Conservation (phyloP, 2,888 invertebrate species). For the Clivina fossor region DNA sequence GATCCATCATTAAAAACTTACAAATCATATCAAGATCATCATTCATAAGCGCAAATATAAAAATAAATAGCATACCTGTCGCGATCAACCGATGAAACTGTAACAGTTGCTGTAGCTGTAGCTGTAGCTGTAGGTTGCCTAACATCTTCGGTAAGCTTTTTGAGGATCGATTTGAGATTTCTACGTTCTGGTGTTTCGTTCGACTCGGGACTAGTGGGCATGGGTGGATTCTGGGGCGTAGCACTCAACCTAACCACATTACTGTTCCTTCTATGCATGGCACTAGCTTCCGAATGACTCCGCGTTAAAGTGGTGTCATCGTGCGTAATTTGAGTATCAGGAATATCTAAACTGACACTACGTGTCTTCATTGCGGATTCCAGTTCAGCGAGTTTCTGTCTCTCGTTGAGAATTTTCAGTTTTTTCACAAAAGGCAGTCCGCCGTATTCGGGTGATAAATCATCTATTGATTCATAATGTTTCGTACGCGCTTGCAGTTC, state of each 20-base stretch:
- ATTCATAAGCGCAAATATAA: too few species aligned
- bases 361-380: conserved; percentile 74
- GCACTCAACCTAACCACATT: conserved; percentile 55
- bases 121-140: conserved; percentile 1
- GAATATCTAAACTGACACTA: conserved; percentile 78
- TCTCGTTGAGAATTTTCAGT: conserved; percentile 82
- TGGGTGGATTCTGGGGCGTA: conserved; percentile 49
- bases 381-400: conserved; percentile 81
- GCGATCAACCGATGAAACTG: too few species aligned
- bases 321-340: conserved; percentile 58
- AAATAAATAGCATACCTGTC: too few species aligned
- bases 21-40: too few species aligned
- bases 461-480: conserved; percentile 81
- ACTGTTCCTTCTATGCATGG: conserved; percentile 58
- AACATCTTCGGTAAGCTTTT: conserved; percentile 73
- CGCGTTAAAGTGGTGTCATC: conserved; percentile 64
- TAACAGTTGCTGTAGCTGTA: too few species aligned
- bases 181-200: conserved; percentile 63
- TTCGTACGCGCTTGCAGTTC: conserved; percentile 55
- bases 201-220: conserved; percentile 35
- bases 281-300: conserved; percentile 80
- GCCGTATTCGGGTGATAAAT: conserved; percentile 83
- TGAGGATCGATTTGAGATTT: conserved; percentile 81
- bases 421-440: conserved; percentile 86
- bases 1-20: too few species aligned